Evolutionary conservation across 2,113 vertebrate species (phyloP).

Genomic region (Megalops atlanticus): DNA sequence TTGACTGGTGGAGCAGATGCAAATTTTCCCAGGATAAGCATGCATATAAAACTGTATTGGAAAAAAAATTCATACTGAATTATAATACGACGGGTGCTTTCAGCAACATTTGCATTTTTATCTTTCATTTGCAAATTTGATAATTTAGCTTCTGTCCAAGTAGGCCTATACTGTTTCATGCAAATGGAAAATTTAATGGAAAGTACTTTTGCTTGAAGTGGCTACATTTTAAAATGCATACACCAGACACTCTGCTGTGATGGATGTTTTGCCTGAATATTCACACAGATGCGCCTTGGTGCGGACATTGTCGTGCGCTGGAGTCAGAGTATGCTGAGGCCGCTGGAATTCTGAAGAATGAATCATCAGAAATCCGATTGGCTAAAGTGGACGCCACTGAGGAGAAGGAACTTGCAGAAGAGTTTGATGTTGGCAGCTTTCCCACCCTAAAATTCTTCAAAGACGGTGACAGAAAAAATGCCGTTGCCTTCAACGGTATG

Average conservation of each 20-base stretch:
- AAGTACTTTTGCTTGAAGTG: background rate
- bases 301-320: slow-evolving; percentile 79
- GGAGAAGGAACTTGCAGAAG: slow-evolving; percentile 71
- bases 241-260: background rate
- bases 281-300: slow-evolving; percentile 84
- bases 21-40: slow-evolving; percentile 21
- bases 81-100: background rate
- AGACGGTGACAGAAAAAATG: slow-evolving; percentile 74
- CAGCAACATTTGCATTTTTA: background rate
- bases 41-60: background rate
- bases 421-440: slow-evolving; percentile 76
- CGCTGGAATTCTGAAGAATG: slow-evolving; percentile 67
- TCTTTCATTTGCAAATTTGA: background rate
- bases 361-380: slow-evolving; percentile 59
- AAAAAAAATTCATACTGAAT: background rate
- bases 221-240: background rate
- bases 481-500: slow-evolving; percentile 69
- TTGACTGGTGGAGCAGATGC: slow-evolving; percentile 19
- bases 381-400: slow-evolving; percentile 80
- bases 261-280: background rate
- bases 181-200: background rate
- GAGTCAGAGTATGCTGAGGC: slow-evolving; percentile 78
- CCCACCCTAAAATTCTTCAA: slow-evolving; percentile 83
- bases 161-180: background rate
- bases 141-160: background rate